Percentiles rank a stretch among this genome's conserved stretches.
Evolutionary conservation across 2,888 invertebrate genomes (phyloP).

Genomic region (Carcina quercana): DNA sequence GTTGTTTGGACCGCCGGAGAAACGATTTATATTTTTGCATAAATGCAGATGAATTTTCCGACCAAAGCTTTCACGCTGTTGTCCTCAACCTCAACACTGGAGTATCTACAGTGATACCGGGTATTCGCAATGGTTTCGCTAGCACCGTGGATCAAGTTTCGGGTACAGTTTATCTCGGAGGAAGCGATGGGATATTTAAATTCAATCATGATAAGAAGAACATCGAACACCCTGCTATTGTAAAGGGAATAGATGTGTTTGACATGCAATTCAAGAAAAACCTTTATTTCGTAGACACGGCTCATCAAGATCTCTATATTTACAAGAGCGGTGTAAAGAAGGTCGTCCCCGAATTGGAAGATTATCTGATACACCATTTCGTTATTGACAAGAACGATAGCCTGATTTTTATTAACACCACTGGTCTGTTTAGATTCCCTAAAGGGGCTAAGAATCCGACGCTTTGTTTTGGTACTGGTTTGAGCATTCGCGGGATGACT

Average conservation of each 20-base stretch:
- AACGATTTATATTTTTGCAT: conserved; percentile 45
- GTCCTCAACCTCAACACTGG: conserved; percentile 35
- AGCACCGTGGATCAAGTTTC: conserved; percentile 40
- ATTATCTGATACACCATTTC: conserved; percentile 39
- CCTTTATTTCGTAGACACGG: conserved; percentile 44
- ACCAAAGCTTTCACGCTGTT: conserved; percentile 48
- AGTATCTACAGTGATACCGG: conserved; percentile 30
- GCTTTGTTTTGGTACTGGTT: conserved; percentile 17
- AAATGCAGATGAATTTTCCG: conserved; percentile 47
- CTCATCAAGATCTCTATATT: conserved; percentile 32
- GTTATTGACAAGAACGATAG: conserved; percentile 29
- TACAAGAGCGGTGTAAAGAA: conserved; percentile 22
- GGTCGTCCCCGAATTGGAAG: conserved; percentile 26
- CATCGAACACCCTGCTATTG: conserved; percentile 28
- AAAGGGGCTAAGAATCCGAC: conserved; percentile 24
- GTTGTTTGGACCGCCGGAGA: conserved; percentile 32
- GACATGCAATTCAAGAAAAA: conserved; percentile 40
- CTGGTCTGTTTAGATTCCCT: conserved; percentile 30
- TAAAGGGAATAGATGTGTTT: conserved; percentile 37
- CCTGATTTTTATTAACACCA: conserved; percentile 35
- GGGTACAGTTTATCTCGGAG: conserved; percentile 41
- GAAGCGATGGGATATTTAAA: conserved; percentile 45
- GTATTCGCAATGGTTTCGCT: conserved; percentile 47
- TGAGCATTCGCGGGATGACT: conserved; percentile 36
- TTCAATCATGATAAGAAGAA: conserved; percentile 33